Conservation (phyloP, 2,797 vertebrate species). For the Acridotheres tristis region DNA sequence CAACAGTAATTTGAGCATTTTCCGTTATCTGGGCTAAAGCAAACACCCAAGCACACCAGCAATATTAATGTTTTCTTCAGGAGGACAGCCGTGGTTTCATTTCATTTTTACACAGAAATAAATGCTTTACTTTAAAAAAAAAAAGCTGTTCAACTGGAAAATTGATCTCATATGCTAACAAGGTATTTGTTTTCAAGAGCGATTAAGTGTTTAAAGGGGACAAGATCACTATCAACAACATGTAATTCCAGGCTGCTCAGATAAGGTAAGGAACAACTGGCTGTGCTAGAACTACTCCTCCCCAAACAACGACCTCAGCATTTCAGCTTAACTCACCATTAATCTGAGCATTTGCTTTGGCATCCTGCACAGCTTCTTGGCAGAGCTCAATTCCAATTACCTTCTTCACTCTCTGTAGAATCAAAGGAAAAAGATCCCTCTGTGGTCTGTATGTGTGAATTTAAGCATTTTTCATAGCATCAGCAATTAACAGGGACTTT, state of each 20-base stretch:
- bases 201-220: background rate
- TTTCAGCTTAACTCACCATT: conserved; percentile 81
- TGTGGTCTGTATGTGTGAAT: background rate
- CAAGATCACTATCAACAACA: background rate
- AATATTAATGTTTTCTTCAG: background rate
- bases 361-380: conserved; percentile 93
- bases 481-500: background rate
- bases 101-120: background rate
- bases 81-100: background rate
- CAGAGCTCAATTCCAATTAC: conserved; percentile 95
- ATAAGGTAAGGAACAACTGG: background rate
- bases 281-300: background rate
- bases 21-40: background rate
- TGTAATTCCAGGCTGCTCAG: background rate
- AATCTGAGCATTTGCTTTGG: conserved; percentile 86
- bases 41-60: background rate
- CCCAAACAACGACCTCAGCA: background rate
- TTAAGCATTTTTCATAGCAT: background rate
- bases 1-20: background rate
- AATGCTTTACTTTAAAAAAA: background rate
- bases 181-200: background rate
- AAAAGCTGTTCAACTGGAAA: background rate
- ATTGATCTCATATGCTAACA: background rate
- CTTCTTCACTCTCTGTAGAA: conserved; percentile 88
- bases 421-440: background rate